Conservation (phyloP, 2,888 invertebrate genomes). For the Gibbula magus region DNA sequence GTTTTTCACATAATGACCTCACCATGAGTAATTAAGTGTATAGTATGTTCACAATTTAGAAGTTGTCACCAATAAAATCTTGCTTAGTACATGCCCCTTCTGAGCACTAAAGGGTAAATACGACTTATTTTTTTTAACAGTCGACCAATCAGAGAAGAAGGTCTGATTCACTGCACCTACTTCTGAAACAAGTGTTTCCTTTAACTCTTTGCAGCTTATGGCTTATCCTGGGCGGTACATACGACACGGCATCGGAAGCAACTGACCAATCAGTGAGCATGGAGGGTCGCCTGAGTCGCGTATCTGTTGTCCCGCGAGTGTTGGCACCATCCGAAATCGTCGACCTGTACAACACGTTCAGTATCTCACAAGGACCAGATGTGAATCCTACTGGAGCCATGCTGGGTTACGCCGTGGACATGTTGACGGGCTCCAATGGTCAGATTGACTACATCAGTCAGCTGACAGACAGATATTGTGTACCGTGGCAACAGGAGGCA, state of each 20-base stretch:
- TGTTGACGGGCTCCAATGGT: conserved; percentile 33
- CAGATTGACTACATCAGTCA: conserved; percentile 46
- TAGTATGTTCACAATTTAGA: no score
- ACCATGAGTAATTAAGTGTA: no score
- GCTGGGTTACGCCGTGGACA: conserved; percentile 32
- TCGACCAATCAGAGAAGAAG: neutral
- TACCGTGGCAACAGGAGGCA: neutral
- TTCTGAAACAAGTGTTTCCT: neutral
- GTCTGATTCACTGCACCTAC: neutral
- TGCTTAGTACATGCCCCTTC: no score
- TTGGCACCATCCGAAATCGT: conserved; percentile 38
- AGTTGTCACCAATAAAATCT: no score
- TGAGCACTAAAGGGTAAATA: no score
- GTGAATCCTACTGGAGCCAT: conserved; percentile 30
- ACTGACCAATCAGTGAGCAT: conserved; percentile 39
- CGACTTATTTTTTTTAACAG: no score
- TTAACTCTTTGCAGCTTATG: conserved; percentile 43
- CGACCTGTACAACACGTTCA: conserved; percentile 25
- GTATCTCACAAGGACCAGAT: neutral
- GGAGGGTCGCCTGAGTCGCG: conserved; percentile 50
- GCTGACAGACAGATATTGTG: conserved; percentile 34
- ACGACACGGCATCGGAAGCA: conserved; percentile 22
- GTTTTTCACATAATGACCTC: no score
- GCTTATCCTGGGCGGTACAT: conserved; percentile 46
- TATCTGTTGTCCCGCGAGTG: conserved; percentile 40